Evolutionary conservation across 2,888 invertebrate species (phyloP).

Genomic region (Thereva unica): DNA sequence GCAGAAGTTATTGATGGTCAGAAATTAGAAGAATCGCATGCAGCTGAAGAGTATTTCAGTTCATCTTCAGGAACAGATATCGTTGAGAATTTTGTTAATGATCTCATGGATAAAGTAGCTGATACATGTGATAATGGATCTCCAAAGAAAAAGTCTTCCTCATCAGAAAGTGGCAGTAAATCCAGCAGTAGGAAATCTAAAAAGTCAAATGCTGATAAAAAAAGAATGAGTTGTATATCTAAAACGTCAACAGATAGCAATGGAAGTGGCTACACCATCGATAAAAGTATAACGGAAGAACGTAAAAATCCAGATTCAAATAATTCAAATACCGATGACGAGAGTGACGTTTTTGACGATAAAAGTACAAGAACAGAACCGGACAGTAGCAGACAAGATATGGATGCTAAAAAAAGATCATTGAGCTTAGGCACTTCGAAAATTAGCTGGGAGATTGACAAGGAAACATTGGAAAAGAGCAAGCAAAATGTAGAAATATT

Average conservation of each 20-base stretch:
- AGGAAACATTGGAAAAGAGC: constrained; percentile 56
- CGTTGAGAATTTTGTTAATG: constrained; percentile 64
- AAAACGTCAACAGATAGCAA: constrained; percentile 58
- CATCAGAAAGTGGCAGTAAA: constrained; percentile 35
- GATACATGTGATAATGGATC: constrained; percentile 48
- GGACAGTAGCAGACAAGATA: background rate
- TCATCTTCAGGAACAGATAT: constrained; percentile 54
- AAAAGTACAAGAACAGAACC: constrained; percentile 18
- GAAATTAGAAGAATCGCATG: constrained; percentile 60
- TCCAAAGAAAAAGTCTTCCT: constrained; percentile 45
- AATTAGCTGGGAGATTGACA: constrained; percentile 51
- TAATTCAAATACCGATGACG: constrained; percentile 47
- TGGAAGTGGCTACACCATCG: constrained; percentile 47
- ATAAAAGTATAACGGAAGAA: constrained; percentile 42
- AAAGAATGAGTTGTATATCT: constrained; percentile 56
- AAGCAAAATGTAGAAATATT: constrained; percentile 58
- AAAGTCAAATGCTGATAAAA: constrained; percentile 46
- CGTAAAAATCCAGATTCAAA: constrained; percentile 30
- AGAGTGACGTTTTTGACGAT: constrained; percentile 49
- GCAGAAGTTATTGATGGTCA: constrained; percentile 50
- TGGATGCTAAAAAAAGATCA: constrained; percentile 22
- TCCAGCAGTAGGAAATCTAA: constrained; percentile 19
- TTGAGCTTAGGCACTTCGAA: constrained; percentile 28
- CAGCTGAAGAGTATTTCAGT: constrained; percentile 71
- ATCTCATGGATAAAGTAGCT: constrained; percentile 63